Conservation (phyloP, 92 coral and sea anemone species). For the Heliopora coerulea region DNA sequence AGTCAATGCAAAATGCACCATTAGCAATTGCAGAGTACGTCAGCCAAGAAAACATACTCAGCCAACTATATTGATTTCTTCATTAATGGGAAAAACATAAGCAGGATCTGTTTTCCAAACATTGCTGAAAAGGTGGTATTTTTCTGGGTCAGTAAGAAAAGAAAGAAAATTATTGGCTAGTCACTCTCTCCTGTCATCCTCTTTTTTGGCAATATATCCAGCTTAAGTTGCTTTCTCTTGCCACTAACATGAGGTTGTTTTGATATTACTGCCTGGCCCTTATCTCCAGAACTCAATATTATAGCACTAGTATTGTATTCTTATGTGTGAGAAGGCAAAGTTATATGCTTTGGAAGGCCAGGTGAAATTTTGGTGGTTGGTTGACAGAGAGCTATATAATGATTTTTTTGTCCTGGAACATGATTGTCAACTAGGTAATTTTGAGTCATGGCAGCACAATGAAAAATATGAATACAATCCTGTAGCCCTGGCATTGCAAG, state of each 20-base stretch:
- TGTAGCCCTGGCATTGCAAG: neutral
- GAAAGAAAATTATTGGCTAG: neutral
- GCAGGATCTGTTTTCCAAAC: constrained; percentile 24
- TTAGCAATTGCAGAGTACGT: constrained; percentile 34
- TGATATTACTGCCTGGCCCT: neutral
- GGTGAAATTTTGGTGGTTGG: constrained; percentile 42
- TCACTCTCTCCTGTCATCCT: constrained; percentile 7
- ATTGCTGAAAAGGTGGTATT: constrained; percentile 36
- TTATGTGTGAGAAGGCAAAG: constrained; percentile 14
- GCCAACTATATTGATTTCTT: constrained; percentile 9
- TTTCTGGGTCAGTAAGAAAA: constrained; percentile 23
- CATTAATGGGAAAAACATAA: constrained; percentile 18
- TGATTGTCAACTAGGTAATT: constrained; percentile 25
- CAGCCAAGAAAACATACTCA: constrained; percentile 36
- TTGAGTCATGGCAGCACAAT: constrained; percentile 43
- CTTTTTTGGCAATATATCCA: constrained; percentile 24
- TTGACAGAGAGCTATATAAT: constrained; percentile 38
- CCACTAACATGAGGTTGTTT: constrained; percentile 1
- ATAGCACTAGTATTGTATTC: neutral
- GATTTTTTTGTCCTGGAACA: constrained; percentile 32
- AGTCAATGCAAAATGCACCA: constrained; percentile 45
- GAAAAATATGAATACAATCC: constrained; percentile 28
- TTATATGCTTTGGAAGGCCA: constrained; percentile 11
- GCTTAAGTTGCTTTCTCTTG: constrained; percentile 10
- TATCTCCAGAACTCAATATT: constrained; percentile 15